Percentiles rank a stretch among this genome's conserved stretches.
Evolutionary conservation across 2,797 vertebrate genomes (phyloP).

Genomic region (Diplodus sargus): DNA sequence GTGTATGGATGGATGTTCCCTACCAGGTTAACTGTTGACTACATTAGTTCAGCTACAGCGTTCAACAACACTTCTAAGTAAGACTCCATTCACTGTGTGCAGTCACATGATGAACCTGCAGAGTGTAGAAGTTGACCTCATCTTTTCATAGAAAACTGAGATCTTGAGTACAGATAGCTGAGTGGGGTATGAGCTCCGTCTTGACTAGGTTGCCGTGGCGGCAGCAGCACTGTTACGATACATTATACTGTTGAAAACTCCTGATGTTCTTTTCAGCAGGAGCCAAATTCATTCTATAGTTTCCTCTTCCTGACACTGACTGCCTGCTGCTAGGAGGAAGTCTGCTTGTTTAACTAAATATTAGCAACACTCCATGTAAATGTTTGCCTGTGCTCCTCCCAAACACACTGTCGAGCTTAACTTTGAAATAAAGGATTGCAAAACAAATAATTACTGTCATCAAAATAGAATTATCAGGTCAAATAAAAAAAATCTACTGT

Average conservation of each 20-base stretch:
- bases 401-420: constrained; percentile 2
- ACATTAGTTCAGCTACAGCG: constrained; percentile 8
- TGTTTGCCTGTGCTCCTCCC: constrained; percentile 19
- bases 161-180: constrained; percentile 40
- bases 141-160: constrained; percentile 38
- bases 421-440: constrained; percentile 26
- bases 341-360: background rate
- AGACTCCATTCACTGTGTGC: background rate
- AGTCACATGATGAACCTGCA: constrained; percentile 1
- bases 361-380: constrained; percentile 6
- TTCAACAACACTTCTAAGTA: background rate
- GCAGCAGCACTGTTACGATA: constrained; percentile 24
- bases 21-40: background rate
- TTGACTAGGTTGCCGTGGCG: constrained; percentile 14
- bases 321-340: constrained; percentile 40
- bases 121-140: background rate
- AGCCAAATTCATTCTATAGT: constrained; percentile 17
- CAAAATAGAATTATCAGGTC: constrained; percentile 18
- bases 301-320: constrained; percentile 40
- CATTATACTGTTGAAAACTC: constrained; percentile 26
- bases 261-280: constrained; percentile 32
- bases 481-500: constrained; percentile 11
- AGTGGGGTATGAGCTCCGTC: constrained; percentile 8
- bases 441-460: constrained; percentile 14
- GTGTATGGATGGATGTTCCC: background rate